These are phyloP conservation scores for Bagarius yarrelli DNA, from an alignment of 2,113 vertebrate species.

Conservation along the genomic window DNA sequence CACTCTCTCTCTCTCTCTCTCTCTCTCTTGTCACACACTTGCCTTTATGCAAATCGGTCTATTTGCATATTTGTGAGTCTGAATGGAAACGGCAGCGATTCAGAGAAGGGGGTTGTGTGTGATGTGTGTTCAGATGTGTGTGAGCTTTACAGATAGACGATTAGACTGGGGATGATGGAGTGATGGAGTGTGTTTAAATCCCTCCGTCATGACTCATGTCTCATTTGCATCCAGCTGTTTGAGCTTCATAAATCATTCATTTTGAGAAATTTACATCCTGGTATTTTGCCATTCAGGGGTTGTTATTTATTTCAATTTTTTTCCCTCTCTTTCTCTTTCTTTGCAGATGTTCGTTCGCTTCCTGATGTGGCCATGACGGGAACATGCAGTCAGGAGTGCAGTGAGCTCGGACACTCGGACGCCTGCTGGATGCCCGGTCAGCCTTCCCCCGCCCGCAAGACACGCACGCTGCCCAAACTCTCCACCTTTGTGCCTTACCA, in stretches of 20 bases:
- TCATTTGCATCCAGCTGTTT: background rate
- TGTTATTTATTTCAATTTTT: background rate
- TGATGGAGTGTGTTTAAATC: conserved; percentile 1
- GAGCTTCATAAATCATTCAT: background rate
- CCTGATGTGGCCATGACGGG: conserved; percentile 98
- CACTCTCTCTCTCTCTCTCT: conserved; percentile 11
- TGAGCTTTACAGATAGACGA: background rate
- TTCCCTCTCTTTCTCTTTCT: background rate
- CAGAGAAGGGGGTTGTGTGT: background rate
- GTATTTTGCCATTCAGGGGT: background rate
- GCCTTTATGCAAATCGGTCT: conserved; percentile 28
- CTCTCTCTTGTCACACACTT: background rate
- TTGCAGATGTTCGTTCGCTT: conserved; percentile 90
- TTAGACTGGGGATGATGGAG: background rate
- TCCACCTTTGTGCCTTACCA: conserved; percentile 99
- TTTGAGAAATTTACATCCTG: background rate
- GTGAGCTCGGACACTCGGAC: conserved; percentile 95
- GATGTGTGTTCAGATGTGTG: background rate
- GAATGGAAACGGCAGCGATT: background rate
- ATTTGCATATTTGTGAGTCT: conserved; percentile 17
- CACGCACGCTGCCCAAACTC: conserved; percentile 96
- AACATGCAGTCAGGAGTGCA: conserved; percentile 96
- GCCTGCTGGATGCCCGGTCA: conserved; percentile 99
- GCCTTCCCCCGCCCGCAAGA: conserved; percentile 90
- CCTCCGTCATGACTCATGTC: background rate